Base-by-base conservation (phyloP, 2,113 vertebrate genomes). In the Toxostoma redivivum region DNA sequence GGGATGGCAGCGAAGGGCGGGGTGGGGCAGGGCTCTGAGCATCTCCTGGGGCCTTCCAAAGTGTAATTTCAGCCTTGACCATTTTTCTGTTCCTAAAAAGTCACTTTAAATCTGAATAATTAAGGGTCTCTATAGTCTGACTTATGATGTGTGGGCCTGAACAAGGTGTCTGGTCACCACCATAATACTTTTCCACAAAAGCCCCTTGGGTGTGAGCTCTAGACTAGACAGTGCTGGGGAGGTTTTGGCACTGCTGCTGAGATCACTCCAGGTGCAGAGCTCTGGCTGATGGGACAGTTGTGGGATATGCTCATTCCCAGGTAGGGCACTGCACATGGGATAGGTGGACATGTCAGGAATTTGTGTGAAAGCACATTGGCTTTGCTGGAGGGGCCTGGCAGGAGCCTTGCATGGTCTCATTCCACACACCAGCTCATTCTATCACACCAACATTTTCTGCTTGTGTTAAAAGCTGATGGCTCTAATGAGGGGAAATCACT, bases 1-100 rank as follows among this genome's bases (percentile, higher is more conserved):
- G 0, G 22, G 33, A 0, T n/a, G 69, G 48, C 21, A 50, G n/a
- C 0, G 0, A 51, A 16, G 78, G 85, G 73, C 1, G 0, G 65
- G 8, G 70, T 9, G 65, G 50, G 50, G 47, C 28, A 14, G 7
- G 5, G 13, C 51, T 44, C 5, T 6, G 30, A 28, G 40, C 23
- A 4, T 25, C 56, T 81, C 24, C 40, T 50, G 30, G 14, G 5
- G 10, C 22, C 48, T 86, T 20, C n/a, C 23, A n/a, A 2, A n/a
- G 20, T 8, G 31, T 53, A 15, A 28, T 35, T 28, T 64, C 65
- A 64, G 21, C 65, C 15, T 54, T 27, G 38, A 5, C 24, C 14
- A 0, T 74, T 61, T 82, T 53, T 27, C 38, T 47, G 16, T 58
- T 65, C 51, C 31, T 71, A 20, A 62, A 40, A 65, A 4, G 18